A percentile compares a stretch with the other conserved stretches of the same genome.
These are phyloP conservation scores for Bubalus kerabau DNA, from an alignment of 2,113 vertebrate genomes.

Conservation along the genomic window DNA sequence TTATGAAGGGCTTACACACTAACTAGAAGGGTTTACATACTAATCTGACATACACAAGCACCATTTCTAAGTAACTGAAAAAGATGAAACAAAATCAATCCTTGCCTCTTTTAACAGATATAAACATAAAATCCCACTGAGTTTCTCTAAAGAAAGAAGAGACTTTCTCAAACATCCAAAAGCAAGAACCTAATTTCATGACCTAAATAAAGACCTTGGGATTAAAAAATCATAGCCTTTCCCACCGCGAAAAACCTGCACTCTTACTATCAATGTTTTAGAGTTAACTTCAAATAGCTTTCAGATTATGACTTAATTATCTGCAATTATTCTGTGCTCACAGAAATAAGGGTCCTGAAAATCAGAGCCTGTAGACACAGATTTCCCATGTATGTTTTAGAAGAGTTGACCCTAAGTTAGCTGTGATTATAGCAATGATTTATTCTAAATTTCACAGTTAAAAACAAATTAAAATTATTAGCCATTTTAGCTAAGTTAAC, in stretches of 20 bases:
- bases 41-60: neutral
- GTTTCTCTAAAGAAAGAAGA: slow-evolving; percentile 26
- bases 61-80: slow-evolving; percentile 14
- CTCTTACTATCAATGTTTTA: neutral
- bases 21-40: neutral
- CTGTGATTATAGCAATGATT: slow-evolving; percentile 10
- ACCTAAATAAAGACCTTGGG: neutral
- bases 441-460: slow-evolving; percentile 36
- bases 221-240: slow-evolving; percentile 10
- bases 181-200: neutral
- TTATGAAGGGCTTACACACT: neutral
- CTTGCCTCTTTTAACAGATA: neutral
- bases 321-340: neutral
- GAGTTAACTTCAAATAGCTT: slow-evolving; percentile 26
- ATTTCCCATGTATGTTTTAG: neutral
- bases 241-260: neutral
- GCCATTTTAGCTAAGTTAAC: neutral
- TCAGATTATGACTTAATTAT: neutral
- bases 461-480: slow-evolving; percentile 22
- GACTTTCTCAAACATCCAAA: neutral
- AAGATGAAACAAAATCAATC: slow-evolving; percentile 19
- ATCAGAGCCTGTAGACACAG: neutral
- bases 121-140: neutral
- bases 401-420: neutral
- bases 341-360: slow-evolving; percentile 12